Conservation (phyloP, 1,140 invertebrate species). For the Thaumatotibia leucotreta region DNA sequence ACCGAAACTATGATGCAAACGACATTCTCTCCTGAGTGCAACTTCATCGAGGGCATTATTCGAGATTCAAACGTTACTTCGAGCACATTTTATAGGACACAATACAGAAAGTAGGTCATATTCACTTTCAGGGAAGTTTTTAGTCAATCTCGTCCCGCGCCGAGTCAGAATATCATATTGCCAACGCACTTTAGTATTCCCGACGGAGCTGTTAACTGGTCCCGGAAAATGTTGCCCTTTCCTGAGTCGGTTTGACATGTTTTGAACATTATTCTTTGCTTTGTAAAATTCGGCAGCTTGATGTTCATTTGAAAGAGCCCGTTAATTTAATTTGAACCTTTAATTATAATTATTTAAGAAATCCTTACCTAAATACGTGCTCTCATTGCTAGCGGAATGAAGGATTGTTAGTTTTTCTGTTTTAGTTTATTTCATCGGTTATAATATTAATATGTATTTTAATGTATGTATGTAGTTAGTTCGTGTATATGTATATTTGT, state of each 20-base stretch:
- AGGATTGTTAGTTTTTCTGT: too few relatives aligned
- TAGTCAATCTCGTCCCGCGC: conserved; percentile 12
- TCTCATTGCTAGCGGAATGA: too few relatives aligned
- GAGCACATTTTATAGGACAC: neutral
- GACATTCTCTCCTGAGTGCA: neutral
- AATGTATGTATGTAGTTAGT: too few relatives aligned
- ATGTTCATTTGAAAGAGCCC: too few relatives aligned
- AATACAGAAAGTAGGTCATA: conserved; percentile 3
- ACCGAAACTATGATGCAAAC: neutral
- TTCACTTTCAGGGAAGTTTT: conserved; percentile 9
- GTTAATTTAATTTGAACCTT: too few relatives aligned
- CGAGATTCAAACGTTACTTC: neutral
- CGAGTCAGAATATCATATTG: conserved; percentile 8
- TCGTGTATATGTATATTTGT: too few relatives aligned
- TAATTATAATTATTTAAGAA: too few relatives aligned
- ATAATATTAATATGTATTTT: too few relatives aligned
- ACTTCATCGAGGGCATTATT: neutral
- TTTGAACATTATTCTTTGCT: neutral
- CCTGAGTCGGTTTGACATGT: neutral
- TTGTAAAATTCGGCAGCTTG: neutral
- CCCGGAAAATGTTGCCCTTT: neutral
- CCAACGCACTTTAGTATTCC: neutral
- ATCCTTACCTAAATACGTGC: too few relatives aligned
- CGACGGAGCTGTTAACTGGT: neutral
- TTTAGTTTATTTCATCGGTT: too few relatives aligned